phyloP scores from a whole-genome alignment of 2,113 vertebrate species.

The Butastur rufipennis region DNA sequence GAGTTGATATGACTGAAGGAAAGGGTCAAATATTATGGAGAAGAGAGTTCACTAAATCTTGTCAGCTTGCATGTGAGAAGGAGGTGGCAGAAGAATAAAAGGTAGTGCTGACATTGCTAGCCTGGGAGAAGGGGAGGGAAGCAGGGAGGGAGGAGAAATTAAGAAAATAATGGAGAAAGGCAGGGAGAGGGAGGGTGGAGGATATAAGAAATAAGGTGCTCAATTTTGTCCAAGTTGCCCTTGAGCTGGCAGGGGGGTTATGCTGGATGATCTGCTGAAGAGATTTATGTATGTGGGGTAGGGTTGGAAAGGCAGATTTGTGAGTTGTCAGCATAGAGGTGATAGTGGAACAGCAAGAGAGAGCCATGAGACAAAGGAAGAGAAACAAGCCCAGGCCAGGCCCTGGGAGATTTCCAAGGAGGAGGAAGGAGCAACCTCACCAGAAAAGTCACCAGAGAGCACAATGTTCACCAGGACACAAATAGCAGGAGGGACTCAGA shows the following conservation, averaged over 20 bases:
- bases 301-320: constrained; percentile 12
- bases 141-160: neutral
- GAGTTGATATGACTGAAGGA: neutral
- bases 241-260: constrained; percentile 9
- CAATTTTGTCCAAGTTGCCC: constrained; percentile 11
- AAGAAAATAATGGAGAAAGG: constrained; percentile 38
- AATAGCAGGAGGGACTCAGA: neutral
- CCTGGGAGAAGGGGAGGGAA: neutral
- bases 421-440: neutral
- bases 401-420: neutral
- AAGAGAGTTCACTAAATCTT: constrained; percentile 5
- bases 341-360: neutral
- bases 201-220: constrained; percentile 1
- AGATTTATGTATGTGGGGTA: neutral
- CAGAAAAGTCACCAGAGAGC: neutral
- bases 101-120: neutral
- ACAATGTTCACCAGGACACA: neutral
- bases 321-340: neutral
- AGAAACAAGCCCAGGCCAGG: neutral
- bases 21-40: neutral
- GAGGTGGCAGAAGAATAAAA: neutral
- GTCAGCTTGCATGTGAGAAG: neutral
- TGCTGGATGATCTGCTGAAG: neutral
- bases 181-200: neutral
- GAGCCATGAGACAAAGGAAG: neutral